Percentiles rank a stretch among this genome's conserved stretches.
These are phyloP conservation scores for Cassiopea andromeda DNA, from an alignment of 30 jellyfish, hydroid and myxozoan genomes.

Conservation along the genomic window DNA sequence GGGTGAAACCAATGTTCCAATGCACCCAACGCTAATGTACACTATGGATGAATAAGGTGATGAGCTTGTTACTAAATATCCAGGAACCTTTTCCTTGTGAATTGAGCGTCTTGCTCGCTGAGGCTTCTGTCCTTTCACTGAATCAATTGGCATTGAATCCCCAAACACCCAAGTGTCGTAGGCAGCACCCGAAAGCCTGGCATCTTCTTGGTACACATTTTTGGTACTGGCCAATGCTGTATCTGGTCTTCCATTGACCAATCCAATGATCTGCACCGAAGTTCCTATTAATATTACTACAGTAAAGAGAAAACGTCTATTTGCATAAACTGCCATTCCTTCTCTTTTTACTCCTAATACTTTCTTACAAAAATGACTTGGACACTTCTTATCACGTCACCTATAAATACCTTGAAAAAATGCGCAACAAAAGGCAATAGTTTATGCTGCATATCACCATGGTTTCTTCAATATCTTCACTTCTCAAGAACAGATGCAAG, in stretches of 20 bases:
- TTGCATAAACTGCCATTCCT: background rate
- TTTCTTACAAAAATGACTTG: background rate
- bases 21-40: slow-evolving; percentile 59
- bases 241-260: background rate
- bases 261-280: background rate
- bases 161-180: slow-evolving; percentile 27
- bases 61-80: slow-evolving; percentile 4
- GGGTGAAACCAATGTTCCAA: slow-evolving; percentile 70
- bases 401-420: slow-evolving; percentile 12
- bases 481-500: slow-evolving; percentile 17
- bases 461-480: slow-evolving; percentile 44
- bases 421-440: slow-evolving; percentile 13
- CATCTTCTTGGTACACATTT: no score
- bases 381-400: slow-evolving; percentile 4
- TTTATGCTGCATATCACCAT: slow-evolving; percentile 54
- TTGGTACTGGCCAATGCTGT: background rate
- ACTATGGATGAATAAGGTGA: slow-evolving; percentile 73
- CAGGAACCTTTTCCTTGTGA: slow-evolving; percentile 58
- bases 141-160: slow-evolving; percentile 48
- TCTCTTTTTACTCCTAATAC: background rate
- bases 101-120: slow-evolving; percentile 52
- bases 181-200: background rate
- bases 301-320: background rate
- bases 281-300: background rate
- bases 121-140: slow-evolving; percentile 6